Evolutionary conservation across 2,797 vertebrate species (phyloP).

Genomic region (Helarctos malayanus): DNA sequence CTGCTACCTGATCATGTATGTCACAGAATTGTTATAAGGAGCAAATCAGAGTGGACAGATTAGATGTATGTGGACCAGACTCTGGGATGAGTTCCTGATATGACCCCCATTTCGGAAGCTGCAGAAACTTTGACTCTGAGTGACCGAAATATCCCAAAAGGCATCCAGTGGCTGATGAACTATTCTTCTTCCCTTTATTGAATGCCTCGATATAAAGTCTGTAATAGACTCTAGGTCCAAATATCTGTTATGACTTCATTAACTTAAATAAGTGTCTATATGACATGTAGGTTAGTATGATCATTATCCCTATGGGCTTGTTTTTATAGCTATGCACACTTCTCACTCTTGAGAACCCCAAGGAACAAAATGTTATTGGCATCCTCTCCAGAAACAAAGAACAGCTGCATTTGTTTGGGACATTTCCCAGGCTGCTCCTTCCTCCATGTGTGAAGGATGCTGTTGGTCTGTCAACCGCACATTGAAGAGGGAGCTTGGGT

Average conservation of each 20-base stretch:
- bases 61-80: neutral
- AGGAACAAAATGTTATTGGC: constrained; percentile 84
- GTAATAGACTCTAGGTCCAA: neutral
- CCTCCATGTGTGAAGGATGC: constrained; percentile 55
- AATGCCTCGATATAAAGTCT: neutral
- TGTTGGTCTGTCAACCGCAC: neutral
- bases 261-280: constrained; percentile 42
- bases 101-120: neutral
- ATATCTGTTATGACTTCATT: constrained; percentile 10
- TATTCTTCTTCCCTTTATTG: neutral
- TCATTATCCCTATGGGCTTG: constrained; percentile 73
- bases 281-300: constrained; percentile 55
- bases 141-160: neutral
- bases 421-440: constrained; percentile 76
- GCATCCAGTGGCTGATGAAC: neutral
- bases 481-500: neutral
- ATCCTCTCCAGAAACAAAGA: constrained; percentile 79
- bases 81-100: neutral
- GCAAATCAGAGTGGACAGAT: neutral
- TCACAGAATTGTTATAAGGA: neutral
- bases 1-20: neutral
- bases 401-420: constrained; percentile 82
- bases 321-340: constrained; percentile 73
- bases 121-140: constrained; percentile 1
- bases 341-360: constrained; percentile 76